Base-by-base conservation (phyloP, 1,140 invertebrate species). In the Bicyclus anynana region DNA sequence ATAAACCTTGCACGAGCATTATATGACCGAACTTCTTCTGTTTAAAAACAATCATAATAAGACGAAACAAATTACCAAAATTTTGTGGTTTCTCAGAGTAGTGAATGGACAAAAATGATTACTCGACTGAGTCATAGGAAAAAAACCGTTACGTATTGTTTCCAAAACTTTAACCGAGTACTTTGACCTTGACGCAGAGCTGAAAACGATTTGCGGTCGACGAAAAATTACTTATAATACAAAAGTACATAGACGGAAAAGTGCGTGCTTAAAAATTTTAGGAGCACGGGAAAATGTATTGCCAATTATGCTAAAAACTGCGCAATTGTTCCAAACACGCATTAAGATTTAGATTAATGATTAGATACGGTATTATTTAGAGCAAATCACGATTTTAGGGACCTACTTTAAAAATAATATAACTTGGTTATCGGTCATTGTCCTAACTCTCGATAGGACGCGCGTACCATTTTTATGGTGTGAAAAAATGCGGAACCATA, bases 121-220 rank as follows among this genome's bases (percentile, higher is more conserved):
- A 21, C 26, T 13, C 14, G 38, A 20, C 9, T 59, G 56, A 59
- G 20, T 59, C 56, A 59, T 26, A 26, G 27, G 49, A 37, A 52
- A 52, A 18, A 13, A 14, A 50, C 55, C 26, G 55, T 35, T 58
- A 51, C 26, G 26, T 47, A 52, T 59, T 59, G 49, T 52, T 37
- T 52, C 29, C 38, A 47, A 58, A 58, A 44, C 13, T 35, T 40
- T 54, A 47, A 14, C 27, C 21, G 16, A 46, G 27, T 6, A 47
- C 53, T 54, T 47, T 47, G 27, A 44, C 53, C 53, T 47, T 40
- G 37, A 16, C 29, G 5, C 7, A 13, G 16, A 14, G 13, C 5
- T 40, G 37, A 40, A 14, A 40, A 40, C 17, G 37, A 17, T 17
- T 40, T 17, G 29, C 29, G 29, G 37, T 29, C 14, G 20, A 23